A percentile compares a stretch with the other conserved stretches of the same genome.
Conservation (phyloP, 2,797 vertebrate species). For the Tapirus indicus region DNA sequence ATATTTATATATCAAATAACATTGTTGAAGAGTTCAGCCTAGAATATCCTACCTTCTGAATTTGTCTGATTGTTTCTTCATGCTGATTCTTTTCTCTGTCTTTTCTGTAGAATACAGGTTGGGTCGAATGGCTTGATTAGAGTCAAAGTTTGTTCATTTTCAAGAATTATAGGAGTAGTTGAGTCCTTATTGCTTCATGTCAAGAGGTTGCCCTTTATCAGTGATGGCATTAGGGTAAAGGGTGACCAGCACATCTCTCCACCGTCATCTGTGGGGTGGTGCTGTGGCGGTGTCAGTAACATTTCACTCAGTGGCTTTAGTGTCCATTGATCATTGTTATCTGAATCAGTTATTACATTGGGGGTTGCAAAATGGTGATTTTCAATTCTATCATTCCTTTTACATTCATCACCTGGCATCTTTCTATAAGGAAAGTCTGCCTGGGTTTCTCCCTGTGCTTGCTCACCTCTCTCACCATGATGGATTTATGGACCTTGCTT, state of each 20-base stretch:
- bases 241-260: not conserved
- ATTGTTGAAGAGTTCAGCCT: not conserved
- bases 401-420: not conserved
- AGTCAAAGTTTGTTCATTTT: not conserved
- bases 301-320: not conserved
- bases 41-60: not conserved
- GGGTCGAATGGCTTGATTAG: not conserved
- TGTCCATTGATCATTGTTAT: not conserved
- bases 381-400: conserved; percentile 4
- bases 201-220: not conserved
- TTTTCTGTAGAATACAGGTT: not conserved
- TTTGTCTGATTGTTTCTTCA: not conserved
- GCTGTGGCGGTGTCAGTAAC: not conserved
- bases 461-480: not conserved
- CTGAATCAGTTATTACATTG: not conserved
- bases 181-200: not conserved
- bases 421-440: not conserved
- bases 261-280: not conserved
- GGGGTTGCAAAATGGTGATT: not conserved
- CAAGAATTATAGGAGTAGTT: not conserved
- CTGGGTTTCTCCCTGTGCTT: not conserved
- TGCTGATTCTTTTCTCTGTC: not conserved
- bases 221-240: not conserved
- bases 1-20: not conserved
- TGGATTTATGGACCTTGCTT: conserved; percentile 22